These are phyloP conservation scores for Thymelicus lineola DNA, from an alignment of 2,888 invertebrate species.

Conservation along the genomic window DNA sequence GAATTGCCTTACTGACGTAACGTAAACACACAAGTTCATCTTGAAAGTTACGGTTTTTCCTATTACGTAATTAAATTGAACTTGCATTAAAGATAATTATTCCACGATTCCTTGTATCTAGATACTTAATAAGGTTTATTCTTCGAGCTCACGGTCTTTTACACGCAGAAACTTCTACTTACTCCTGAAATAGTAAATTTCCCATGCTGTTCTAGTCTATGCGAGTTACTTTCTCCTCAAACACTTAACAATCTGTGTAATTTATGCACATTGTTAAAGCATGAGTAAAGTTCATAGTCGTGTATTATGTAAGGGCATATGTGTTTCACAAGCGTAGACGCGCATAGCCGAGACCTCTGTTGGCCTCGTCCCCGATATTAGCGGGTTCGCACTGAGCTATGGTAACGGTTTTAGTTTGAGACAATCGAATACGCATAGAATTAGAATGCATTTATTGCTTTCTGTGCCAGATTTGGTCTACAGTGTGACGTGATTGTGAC, in stretches of 20 bases:
- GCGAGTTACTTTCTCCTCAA: slow-evolving; percentile 6
- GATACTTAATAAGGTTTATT: no score
- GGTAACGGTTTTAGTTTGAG: slow-evolving; percentile 36
- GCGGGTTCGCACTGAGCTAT: slow-evolving; percentile 49
- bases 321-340: slow-evolving; percentile 26
- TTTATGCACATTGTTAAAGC: not conserved
- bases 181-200: no score
- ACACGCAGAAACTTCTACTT: no score
- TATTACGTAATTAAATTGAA: not conserved
- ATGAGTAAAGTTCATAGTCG: slow-evolving; percentile 8
- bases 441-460: slow-evolving; percentile 31
- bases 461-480: slow-evolving; percentile 8
- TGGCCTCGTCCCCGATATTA: slow-evolving; percentile 60
- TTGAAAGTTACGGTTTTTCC: not conserved
- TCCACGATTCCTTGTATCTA: no score
- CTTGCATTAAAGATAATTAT: not conserved
- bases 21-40: not conserved
- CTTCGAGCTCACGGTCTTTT: no score
- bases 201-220: no score
- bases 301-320: slow-evolving; percentile 23
- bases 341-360: slow-evolving; percentile 42
- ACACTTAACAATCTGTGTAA: not conserved
- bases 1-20: not conserved
- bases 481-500: not conserved
- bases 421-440: slow-evolving; percentile 26